Evolutionary conservation across 2,888 invertebrate species (phyloP), one percentile per base, ranked within the genome.

Genomic region (Sinodicranocentrus sp.): DNA sequence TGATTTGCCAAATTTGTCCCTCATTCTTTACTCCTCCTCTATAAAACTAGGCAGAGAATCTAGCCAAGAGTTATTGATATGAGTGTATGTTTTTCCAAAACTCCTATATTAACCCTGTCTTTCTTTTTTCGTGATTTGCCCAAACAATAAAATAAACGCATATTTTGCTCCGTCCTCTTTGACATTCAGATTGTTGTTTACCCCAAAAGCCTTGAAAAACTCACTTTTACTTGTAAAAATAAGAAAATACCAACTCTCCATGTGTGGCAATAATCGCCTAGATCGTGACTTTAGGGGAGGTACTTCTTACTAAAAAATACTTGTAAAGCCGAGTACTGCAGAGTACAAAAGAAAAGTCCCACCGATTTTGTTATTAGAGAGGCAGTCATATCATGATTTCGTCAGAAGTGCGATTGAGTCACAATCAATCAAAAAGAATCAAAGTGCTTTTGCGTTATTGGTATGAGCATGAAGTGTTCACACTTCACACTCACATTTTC

Each of bases 151-250:
- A 33, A 33, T 33, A 6, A 17, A 10, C 25, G n/a, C 57, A 25
- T 57, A 23, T 25, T 21, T 23, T 57, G 10, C 23, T 52, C 57
- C 61, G 39, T 33, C 44, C 43, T 73, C 33, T 73, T 25, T 63
- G 75, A 48, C 75, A 61, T 26, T 67, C 44, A 67, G 19, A n/a
- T 21, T n/a, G 26, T 44, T 23, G n/a, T 21, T 33, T 3, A 3
- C 15, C 15, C 67, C 2, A 1, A 43, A 23, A 39, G 39, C 71
- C 63, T 76, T 63, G 77, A 68, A 43, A 59, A 57, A 43, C 77
- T 77, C 77, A 77, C 77, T 77, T 77, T 77, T 59, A 67, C 54
- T 77, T 68, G 43, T 57, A 68, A 68, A 67, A 67, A 68, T n/a
- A 77, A 59, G 43, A 57, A 17, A 15, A 26, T 57, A 10, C 48